Base-by-base conservation (phyloP, 2,888 invertebrate genomes). In the Unio delphinus region DNA sequence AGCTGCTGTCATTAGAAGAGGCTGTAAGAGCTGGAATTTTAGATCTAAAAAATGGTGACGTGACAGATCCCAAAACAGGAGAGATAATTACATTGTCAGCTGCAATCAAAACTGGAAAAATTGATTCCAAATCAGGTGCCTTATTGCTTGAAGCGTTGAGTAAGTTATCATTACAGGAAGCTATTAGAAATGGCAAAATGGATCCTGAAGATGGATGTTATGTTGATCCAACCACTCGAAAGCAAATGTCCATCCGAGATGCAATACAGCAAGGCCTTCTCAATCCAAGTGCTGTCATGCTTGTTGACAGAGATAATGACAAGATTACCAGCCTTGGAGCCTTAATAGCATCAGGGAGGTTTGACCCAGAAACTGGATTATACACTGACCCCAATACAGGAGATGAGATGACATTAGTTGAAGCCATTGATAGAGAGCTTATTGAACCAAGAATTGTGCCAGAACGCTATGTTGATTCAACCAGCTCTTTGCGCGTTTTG, bases 381-480 rank as follows among this genome's bases (percentile, higher is more conserved):
- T 94, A 93, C 72, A 80, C 84, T 81, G 94, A 94, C 87, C 92
- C 92, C 45, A 92, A 92, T 81, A 92, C 93, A 5, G 94, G 94
- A 20, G 92, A 90, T 69, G 90, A 90, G 61, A 88, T 93, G 55
- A 92, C 92, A 75, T 90, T 94, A 68, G 92, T 86, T 78, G 91
- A 95, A 83, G 97, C 96, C 20, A 94, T 96, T 1, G 95, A 95
- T 86, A 92, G 95, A 88, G 97, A 97, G 2, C 73, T 87, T 28
- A 78, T 89, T 61, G 77, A 78, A 7, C 80, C 88, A 3, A 72
- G 74, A n/a, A 79, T 88, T n/a, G 77, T 82, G 34, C 80, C 83
- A 2, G 85, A 83, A 45, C 75, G 76, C 28, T 84, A 84, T 73
- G 80, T 87, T 30, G 86, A 87, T 72, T 83, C 83, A 55, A 81